Evolutionary conservation across 2,888 invertebrate genomes (phyloP), one percentile per base, ranked within the genome.

Genomic region (Euzetes globulus): DNA sequence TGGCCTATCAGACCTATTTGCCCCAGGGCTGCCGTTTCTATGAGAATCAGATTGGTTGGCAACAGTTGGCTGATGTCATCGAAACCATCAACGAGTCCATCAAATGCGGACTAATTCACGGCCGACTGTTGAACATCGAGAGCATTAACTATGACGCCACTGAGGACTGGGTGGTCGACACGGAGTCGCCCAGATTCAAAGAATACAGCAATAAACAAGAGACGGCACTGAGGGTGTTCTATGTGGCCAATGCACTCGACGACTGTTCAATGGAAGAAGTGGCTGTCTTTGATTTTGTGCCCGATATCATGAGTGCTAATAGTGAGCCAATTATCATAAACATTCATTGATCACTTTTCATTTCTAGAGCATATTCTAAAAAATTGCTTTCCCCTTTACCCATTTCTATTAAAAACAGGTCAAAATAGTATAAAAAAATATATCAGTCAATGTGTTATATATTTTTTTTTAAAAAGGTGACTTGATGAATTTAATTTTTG

Each of bases 251-350:
- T 19, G 25, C 55, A 55, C 4, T 25, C 4, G 17, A 4, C 3
- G 29, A 27, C 2, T 9, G 11, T 3, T 7, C 9, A 4, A 25
- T 3, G 33, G 27, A 29, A 19, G 19, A 58, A 25, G 25, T 63
- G 3, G 63, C 33, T 13, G 25, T 63, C 29, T 63, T 63, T 63
- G 63, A 63, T 63, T 63, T 63, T 63, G 33, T 63, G 17, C 63
- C 63, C n/a, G 63, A 63, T 11, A 63, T 63, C 13, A 63, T 63
- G 47, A 47, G 47, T 15, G 47, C 47, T 15, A 47, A 47, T 17
- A 17, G 47, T 41, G 13, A 9, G 41, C 13, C 41, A 41, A 9
- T 41, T n/a, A n/a, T n/a, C n/a, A n/a, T n/a, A n/a, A n/a, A n/a
- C n/a, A n/a, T n/a, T n/a, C n/a, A n/a, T n/a, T n/a, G n/a, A n/a